Evolutionary conservation across 2,797 vertebrate genomes (phyloP), one percentile per base, ranked within the genome.

Genomic region (Darevskia mixta): DNA sequence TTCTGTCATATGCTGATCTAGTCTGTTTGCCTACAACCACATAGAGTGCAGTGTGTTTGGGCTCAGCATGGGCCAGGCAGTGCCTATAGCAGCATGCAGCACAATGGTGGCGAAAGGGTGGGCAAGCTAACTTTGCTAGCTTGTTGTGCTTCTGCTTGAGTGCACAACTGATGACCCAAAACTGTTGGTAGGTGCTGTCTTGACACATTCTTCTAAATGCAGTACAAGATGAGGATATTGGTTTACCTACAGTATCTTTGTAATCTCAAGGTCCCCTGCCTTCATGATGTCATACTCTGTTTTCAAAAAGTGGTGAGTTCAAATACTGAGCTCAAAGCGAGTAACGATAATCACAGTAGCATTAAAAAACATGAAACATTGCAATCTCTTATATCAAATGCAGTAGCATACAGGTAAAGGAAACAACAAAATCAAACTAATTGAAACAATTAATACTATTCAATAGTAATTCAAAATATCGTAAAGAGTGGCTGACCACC

Each of bases 201-300:
- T 4, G 10, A 5, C 35, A 2, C 20, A 72, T 17, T 2, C 3
- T 49, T 61, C 9, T 29, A 18, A n/a, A n/a, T 43, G 13, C 0
- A n/a, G 2, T 23, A 41, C 23, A 23, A 10, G 20, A 11, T 20
- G 66, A 55, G 61, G 8, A 10, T 79, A 85, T 86, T 61, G n/a
- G 75, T 93, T 88, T 66, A 79, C 69, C 91, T 55, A 67, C 18
- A 66, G 78, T 78, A 73, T 69, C 81, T 49, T 87, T 83, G 79
- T 79, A 64, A 87, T 43, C 88, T n/a, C 73, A 71, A 83, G 23
- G 38, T 20, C 66, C 32, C 29, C 55, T 58, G 86, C 0, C 69
- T 78, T 88, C 92, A 89, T 89, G 84, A 79, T 79, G 78, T 80
- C 11, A 11, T 25, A 20, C 25, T 72, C 38, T 15, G 20, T 67